Evolutionary conservation across 2,888 invertebrate genomes (phyloP).

Genomic region (Dynastes grantii): DNA sequence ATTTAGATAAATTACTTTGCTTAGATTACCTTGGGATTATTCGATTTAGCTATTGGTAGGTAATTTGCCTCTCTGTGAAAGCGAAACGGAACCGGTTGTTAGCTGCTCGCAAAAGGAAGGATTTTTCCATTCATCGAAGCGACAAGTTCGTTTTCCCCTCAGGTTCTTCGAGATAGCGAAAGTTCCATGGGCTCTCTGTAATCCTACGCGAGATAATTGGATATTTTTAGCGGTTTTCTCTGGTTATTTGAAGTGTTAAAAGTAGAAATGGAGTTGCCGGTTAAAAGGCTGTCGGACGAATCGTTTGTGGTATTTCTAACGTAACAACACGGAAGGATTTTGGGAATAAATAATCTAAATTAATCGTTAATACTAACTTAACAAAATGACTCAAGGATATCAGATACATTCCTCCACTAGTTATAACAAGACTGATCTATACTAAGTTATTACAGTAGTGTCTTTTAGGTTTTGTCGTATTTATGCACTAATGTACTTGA

Average conservation of each 20-base stretch:
- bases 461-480: too few relatives aligned
- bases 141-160: conserved; percentile 19
- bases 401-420: too few relatives aligned
- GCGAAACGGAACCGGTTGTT: conserved; percentile 12
- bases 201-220: conserved; percentile 23
- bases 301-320: too few relatives aligned
- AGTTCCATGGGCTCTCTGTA: neutral
- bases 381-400: too few relatives aligned
- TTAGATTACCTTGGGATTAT: conserved; percentile 59
- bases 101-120: neutral
- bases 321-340: too few relatives aligned
- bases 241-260: neutral
- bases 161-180: conserved; percentile 20
- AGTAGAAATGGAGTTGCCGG: neutral
- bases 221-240: neutral
- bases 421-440: too few relatives aligned
- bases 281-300: too few relatives aligned
- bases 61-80: conserved; percentile 31
- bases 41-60: conserved; percentile 53
- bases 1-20: conserved; percentile 61
- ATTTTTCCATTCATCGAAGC: conserved; percentile 5
- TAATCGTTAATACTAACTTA: too few relatives aligned
- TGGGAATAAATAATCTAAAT: too few relatives aligned
- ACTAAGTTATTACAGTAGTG: too few relatives aligned
- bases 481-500: too few relatives aligned